These are phyloP conservation scores for Catajapyx aquilonaris DNA, from an alignment of 1,140 invertebrate species.

Conservation along the genomic window DNA sequence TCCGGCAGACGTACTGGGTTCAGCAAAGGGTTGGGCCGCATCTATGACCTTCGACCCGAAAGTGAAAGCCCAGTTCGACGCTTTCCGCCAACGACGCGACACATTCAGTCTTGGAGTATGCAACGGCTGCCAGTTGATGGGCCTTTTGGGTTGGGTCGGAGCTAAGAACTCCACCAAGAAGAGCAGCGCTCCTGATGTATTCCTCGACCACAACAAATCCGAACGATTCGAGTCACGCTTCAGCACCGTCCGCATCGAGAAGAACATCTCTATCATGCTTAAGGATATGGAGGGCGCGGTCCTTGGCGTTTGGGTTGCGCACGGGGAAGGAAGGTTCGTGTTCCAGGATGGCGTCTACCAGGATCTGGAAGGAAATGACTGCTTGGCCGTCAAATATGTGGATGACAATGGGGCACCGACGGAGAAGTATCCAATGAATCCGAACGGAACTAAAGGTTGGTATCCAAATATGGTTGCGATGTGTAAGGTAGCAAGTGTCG, in stretches of 20 bases:
- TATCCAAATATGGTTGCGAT: too few relatives aligned
- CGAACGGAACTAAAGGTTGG: slow-evolving; percentile 70
- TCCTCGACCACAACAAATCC: slow-evolving; percentile 67
- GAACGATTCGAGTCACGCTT: slow-evolving; percentile 83
- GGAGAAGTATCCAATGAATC: slow-evolving; percentile 73
- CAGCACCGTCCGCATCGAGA: slow-evolving; percentile 53
- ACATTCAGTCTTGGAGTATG: slow-evolving; percentile 94
- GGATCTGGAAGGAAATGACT: slow-evolving; percentile 32
- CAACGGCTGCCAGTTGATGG: slow-evolving; percentile 94
- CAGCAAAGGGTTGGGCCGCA: slow-evolving; percentile 93
- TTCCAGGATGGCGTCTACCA: slow-evolving; percentile 29
- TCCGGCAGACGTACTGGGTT: slow-evolving; percentile 89
- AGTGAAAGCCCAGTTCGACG: slow-evolving; percentile 44
- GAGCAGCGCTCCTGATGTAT: slow-evolving; percentile 34
- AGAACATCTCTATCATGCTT: slow-evolving; percentile 63
- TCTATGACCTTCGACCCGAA: slow-evolving; percentile 50
- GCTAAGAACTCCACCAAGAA: too few relatives aligned
- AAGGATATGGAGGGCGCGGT: slow-evolving; percentile 60
- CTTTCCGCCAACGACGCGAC: slow-evolving; percentile 45
- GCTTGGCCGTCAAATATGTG: slow-evolving; percentile 59
- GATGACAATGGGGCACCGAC: slow-evolving; percentile 58
- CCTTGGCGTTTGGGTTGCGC: slow-evolving; percentile 89
- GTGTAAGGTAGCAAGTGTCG: too few relatives aligned
- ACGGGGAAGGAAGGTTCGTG: slow-evolving; percentile 68
- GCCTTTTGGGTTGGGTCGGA: slow-evolving; percentile 57